A percentile compares a stretch with the other conserved stretches of the same genome.
Evolutionary conservation across 2,113 vertebrate genomes (phyloP).

Genomic region (Conger conger): DNA sequence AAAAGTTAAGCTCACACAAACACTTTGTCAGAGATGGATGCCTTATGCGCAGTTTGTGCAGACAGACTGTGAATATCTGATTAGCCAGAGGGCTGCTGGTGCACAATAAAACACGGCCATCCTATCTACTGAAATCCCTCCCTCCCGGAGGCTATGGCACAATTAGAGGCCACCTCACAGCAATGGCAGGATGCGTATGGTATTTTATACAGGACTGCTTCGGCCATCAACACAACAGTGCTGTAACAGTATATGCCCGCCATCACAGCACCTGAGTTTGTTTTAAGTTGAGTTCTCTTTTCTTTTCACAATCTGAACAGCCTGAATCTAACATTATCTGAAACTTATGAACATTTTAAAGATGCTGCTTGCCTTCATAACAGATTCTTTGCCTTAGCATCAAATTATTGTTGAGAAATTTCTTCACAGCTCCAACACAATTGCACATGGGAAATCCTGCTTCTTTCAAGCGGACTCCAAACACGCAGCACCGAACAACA

Average conservation of each 20-base stretch:
- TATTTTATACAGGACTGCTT: neutral
- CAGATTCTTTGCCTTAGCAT: neutral
- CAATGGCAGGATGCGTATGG: neutral
- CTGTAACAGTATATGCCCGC: neutral
- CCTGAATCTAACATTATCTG: neutral
- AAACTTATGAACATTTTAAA: neutral
- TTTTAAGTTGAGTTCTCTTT: neutral
- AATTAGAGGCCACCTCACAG: neutral
- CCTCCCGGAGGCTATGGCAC: neutral
- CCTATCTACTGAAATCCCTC: no score
- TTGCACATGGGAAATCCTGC: neutral
- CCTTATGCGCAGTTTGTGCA: no score
- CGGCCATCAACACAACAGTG: neutral
- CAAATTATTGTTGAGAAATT: neutral
- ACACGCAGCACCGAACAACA: constrained; percentile 25
- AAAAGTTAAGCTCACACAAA: no score
- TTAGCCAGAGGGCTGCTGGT: no score
- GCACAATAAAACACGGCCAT: no score
- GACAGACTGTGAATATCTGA: no score
- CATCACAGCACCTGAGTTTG: neutral
- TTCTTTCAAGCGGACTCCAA: neutral
- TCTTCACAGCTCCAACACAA: neutral
- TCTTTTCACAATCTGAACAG: neutral
- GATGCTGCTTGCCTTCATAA: neutral
- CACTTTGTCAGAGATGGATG: no score